These are phyloP conservation scores for Luidia sarsii DNA, from an alignment of 53 echinoderm and acorn worm species.

Conservation along the genomic window DNA sequence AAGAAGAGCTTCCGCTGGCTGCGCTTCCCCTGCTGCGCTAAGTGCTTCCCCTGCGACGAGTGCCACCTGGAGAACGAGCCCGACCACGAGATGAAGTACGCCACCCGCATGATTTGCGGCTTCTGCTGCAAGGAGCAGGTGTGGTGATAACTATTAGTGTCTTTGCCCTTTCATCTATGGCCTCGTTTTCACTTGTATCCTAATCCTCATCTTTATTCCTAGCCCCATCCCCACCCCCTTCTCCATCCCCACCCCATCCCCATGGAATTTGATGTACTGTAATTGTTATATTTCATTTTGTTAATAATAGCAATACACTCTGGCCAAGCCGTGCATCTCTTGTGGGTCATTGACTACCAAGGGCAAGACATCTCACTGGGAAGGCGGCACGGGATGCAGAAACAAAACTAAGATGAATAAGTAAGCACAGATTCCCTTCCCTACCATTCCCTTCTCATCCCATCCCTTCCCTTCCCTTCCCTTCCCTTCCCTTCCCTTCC, in stretches of 20 bases:
- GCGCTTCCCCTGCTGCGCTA: conserved; percentile 97
- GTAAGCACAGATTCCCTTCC: too few relatives aligned
- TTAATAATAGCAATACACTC: conserved; percentile 67
- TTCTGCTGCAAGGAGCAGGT: conserved; percentile 87
- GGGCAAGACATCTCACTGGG: conserved; percentile 83
- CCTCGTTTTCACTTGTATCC: neutral
- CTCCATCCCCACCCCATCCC: too few relatives aligned
- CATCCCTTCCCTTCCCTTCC: neutral
- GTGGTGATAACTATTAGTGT: neutral
- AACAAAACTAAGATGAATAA: conserved; percentile 87
- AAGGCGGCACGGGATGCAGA: conserved; percentile 90
- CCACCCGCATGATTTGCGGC: conserved; percentile 96
- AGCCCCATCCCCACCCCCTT: too few relatives aligned
- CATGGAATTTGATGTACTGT: too few relatives aligned
- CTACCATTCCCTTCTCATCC: neutral
- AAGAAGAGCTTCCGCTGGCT: conserved; percentile 97
- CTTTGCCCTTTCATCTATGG: too few relatives aligned
- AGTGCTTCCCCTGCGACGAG: conserved; percentile 83
- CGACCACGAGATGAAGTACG: conserved; percentile 92
- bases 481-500: conserved; percentile 4
- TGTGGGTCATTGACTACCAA: conserved; percentile 79
- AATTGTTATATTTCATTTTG: neutral
- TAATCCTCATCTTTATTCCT: neutral
- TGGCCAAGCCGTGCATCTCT: conserved; percentile 80
- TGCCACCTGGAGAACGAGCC: conserved; percentile 77